Conservation (phyloP, 2,113 vertebrate species). For the Atherinomorus stipes region DNA sequence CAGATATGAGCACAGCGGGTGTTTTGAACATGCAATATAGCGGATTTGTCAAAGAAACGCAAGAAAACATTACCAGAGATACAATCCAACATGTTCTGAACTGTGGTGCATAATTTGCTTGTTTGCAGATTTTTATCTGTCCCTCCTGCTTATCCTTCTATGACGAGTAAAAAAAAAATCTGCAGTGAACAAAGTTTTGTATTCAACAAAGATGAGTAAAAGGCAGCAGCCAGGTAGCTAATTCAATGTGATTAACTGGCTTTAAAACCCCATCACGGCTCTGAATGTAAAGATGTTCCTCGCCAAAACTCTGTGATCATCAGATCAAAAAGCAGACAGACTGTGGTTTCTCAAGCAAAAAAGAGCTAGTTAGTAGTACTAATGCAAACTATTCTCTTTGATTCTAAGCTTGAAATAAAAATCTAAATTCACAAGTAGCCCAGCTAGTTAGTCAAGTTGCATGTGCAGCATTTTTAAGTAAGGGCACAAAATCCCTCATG, state of each 20-base stretch:
- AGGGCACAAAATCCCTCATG: not conserved
- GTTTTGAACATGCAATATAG: too few relatives aligned
- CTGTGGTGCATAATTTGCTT: too few relatives aligned
- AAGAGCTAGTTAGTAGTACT: not conserved
- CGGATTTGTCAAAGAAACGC: too few relatives aligned
- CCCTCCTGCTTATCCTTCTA: slow-evolving; percentile 1
- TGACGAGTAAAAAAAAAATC: not conserved
- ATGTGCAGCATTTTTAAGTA: not conserved
- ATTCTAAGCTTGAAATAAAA: not conserved
- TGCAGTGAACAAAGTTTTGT: not conserved
- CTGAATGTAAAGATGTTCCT: slow-evolving; percentile 8
- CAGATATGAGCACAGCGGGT: too few relatives aligned
- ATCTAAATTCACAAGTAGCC: not conserved
- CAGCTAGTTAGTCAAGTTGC: not conserved
- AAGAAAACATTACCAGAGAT: too few relatives aligned
- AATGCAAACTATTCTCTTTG: not conserved
- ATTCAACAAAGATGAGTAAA: not conserved
- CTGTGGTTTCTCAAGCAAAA: not conserved
- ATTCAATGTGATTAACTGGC: slow-evolving; percentile 1
- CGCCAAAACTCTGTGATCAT: not conserved
- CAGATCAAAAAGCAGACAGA: not conserved
- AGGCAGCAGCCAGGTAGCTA: not conserved
- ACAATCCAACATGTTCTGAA: too few relatives aligned
- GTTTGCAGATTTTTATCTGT: not conserved
- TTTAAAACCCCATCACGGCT: not conserved